Evolutionary conservation across 2,888 invertebrate species (phyloP), one percentile per base, ranked within the genome.

Genomic region (Endomychus coccineus): DNA sequence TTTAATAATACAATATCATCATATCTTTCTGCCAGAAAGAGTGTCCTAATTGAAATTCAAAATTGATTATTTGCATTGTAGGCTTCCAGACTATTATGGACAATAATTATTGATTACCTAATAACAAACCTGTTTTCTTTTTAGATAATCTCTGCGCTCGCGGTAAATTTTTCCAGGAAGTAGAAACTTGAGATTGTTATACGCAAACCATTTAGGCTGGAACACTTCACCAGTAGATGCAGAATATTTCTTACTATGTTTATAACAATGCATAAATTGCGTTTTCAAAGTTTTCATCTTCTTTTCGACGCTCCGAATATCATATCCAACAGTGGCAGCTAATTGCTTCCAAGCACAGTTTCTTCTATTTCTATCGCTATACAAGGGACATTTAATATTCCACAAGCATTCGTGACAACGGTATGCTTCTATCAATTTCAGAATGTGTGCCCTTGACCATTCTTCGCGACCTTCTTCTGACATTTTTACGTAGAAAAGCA

Each of bases 201-300:
- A 36, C 3, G 30, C 36, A 17, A 36, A 36, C 36, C 36, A 36
- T 27, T 31, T 36, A 7, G 36, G 36, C 4, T 36, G 36, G 13
- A 28, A 35, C 11, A 25, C 15, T 7, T 36, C 30, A 2, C 36
- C 36, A 10, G 16, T 36, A 7, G 23, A 17, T 19, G 21, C 6
- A 3, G 35, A 35, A 14, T 35, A 35, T 10, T 31, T 36, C 21
- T 36, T 36, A 12, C 19, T 14, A 9, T 23, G 25, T 16, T 36
- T 36, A 15, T 36, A 36, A 22, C 36, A 36, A 11, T 36, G 31
- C 36, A 36, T 36, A 14, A 36, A 36, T 15, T 36, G 36, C 14
- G 30, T 36, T 12, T 36, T 36, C 31, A 36, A 13, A 7, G 27
- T 28, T 11, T 31, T 36, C 19, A 36, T 36, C 6, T 36, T 36